Percentiles rank a stretch among this genome's conserved stretches.
phyloP scores from a whole-genome alignment of 2,797 vertebrate species.

The Schizopygopsis pylzovi region DNA sequence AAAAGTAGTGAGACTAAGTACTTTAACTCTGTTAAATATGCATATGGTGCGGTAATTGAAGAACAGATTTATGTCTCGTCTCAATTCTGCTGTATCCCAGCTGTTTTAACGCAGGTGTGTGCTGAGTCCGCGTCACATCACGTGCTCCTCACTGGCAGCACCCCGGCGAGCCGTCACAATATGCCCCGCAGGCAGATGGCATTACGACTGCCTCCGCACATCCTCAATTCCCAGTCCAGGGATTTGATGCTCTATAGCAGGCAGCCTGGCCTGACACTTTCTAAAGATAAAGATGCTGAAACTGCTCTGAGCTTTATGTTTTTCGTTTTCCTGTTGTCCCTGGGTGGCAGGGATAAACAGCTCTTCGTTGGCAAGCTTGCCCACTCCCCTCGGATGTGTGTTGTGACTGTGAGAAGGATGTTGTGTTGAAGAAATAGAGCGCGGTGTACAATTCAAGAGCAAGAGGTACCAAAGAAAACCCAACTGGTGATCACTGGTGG shows the following conservation, averaged over 20 bases:
- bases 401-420: neutral
- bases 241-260: constrained; percentile 42
- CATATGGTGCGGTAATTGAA: no score
- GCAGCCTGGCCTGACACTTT: constrained; percentile 47
- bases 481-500: neutral
- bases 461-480: neutral
- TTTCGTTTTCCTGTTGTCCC: constrained; percentile 17
- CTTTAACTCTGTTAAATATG: no score
- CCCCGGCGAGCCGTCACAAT: constrained; percentile 50
- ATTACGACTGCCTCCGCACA: constrained; percentile 46
- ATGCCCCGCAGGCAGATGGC: constrained; percentile 64
- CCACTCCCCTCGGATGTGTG: neutral
- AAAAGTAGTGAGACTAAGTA: no score
- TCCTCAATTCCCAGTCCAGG: constrained; percentile 29
- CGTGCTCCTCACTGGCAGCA: constrained; percentile 32
- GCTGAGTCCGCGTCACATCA: constrained; percentile 54
- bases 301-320: constrained; percentile 27
- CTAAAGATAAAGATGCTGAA: constrained; percentile 56
- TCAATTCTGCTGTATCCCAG: constrained; percentile 41
- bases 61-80: no score
- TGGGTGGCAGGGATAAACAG: constrained; percentile 29
- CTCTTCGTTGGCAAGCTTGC: constrained; percentile 17
- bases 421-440: constrained; percentile 1
- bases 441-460: neutral
- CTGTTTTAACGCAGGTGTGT: constrained; percentile 59